Conservation (phyloP, 2,113 vertebrate species). For the Dromaius novaehollandiae region DNA sequence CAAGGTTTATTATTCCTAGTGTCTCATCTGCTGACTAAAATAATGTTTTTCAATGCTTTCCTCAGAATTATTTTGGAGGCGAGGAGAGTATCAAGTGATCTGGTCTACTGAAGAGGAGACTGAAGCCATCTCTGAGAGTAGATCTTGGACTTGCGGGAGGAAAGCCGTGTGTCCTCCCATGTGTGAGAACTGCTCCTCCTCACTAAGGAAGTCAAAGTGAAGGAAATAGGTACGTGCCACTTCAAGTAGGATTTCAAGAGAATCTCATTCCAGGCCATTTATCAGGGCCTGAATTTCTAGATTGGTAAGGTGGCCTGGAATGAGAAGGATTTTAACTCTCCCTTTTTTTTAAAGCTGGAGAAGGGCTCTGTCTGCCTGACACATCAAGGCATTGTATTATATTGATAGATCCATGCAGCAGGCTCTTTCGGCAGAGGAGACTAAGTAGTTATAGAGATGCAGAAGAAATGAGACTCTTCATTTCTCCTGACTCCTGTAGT, state of each 20-base stretch:
- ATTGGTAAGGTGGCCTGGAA: neutral
- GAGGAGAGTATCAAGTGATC: slow-evolving; percentile 59
- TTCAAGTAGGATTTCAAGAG: neutral
- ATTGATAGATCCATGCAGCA: neutral
- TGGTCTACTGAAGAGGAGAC: slow-evolving; percentile 36
- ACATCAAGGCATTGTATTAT: neutral
- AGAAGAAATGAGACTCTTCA: neutral
- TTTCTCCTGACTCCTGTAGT: neutral
- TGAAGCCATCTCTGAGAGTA: slow-evolving; percentile 19
- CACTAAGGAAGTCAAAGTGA: slow-evolving; percentile 26
- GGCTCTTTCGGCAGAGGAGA: neutral
- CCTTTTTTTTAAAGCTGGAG: neutral
- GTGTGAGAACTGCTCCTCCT: slow-evolving; percentile 45
- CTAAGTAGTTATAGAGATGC: neutral
- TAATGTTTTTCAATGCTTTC: slow-evolving; percentile 44
- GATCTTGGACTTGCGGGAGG: neutral
- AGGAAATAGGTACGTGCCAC: slow-evolving; percentile 54
- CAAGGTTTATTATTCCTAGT: slow-evolving; percentile 4
- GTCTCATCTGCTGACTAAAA: slow-evolving; percentile 39
- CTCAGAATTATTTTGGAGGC: slow-evolving; percentile 49
- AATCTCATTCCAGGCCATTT: neutral
- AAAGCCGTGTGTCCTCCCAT: slow-evolving; percentile 17
- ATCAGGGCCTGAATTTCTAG: neutral
- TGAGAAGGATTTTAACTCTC: neutral
- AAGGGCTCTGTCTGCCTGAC: neutral